Evolutionary conservation across 2,797 vertebrate species (phyloP).

Genomic region (Gadopsis bispinosus): DNA sequence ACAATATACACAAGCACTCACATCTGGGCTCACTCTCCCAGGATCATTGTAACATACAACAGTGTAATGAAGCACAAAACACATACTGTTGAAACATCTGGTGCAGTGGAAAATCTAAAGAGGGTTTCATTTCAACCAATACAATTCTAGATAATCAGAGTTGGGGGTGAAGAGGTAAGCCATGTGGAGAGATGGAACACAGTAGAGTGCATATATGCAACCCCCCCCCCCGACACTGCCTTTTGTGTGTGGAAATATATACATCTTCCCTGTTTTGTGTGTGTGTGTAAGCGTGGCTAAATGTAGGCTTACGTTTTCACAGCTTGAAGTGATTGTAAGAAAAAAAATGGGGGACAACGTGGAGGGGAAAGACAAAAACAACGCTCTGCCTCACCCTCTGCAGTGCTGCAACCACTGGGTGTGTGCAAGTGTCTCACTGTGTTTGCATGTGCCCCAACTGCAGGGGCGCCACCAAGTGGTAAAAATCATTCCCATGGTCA

Average conservation of each 20-base stretch:
- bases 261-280: neutral
- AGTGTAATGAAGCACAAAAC: conserved; percentile 78
- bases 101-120: conserved; percentile 50
- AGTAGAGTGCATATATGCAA: conserved; percentile 8
- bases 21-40: conserved; percentile 61
- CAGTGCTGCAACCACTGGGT: conserved; percentile 82
- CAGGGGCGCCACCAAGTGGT: conserved; percentile 79
- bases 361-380: conserved; percentile 31
- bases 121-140: conserved; percentile 11
- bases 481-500: conserved; percentile 36
- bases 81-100: conserved; percentile 81
- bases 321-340: conserved; percentile 45
- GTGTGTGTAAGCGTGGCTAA: conserved; percentile 21
- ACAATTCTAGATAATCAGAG: conserved; percentile 23
- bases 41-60: conserved; percentile 70
- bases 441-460: conserved; percentile 62
- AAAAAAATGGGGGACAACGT: conserved; percentile 22
- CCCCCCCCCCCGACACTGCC: neutral
- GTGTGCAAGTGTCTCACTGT: conserved; percentile 69
- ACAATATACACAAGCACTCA: conserved; percentile 52
- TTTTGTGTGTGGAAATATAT: conserved; percentile 22
- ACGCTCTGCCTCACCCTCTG: conserved; percentile 74
- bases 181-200: neutral
- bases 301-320: conserved; percentile 42
- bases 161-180: neutral